Base-by-base conservation (phyloP, 1,140 invertebrate genomes). In the Pseudomyrmex dendroicus region DNA sequence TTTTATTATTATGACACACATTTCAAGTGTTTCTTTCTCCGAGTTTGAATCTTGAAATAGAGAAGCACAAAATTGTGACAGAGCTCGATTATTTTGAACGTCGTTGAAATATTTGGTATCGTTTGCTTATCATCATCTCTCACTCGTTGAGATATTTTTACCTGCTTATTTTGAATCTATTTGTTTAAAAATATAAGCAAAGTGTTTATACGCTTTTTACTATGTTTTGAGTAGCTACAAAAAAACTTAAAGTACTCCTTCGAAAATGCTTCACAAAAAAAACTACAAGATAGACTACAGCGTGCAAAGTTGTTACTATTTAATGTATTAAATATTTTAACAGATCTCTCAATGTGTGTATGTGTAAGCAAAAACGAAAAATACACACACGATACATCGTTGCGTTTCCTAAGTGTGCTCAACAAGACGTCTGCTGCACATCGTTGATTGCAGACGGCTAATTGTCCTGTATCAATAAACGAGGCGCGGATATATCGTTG, bases 401-500 rank as follows among this genome's bases (percentile, higher is more conserved):
- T 9, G 54, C 13, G 62, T 52, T 67, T 56, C 50, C 46, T 74
- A 48, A 83, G 64, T 48, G 15, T 52, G 35, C n/a, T 83, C 35
- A 76, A 76, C 25, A 74, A 76, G 70, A 83, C 66, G 74, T 62
- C 46, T 56, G 48, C 35, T 20, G 59, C 70, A 70, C 48, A 63
- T 68, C 35, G 35, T 35, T 59, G 64, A 70, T 46, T n/a, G 35
- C 80, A 70, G 72, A 80, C 72, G 57, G 70, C 66, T 88, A 88
- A 86, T 84, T 86, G 82, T 50, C 62, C 62, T 74, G 82, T 88
- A 88, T 84, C 83, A 74, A 88, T 88, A 86, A 86, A 62, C 82
- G 50, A 83, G 62, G 12, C 35, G 44, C 54, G 59, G 52, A 73
- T 64, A 84, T 84, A 83, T 68, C 72, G 67, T 73, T 46, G 72